A percentile compares a stretch with the other conserved stretches of the same genome.
Evolutionary conservation across 1,140 invertebrate species (phyloP).

Genomic region (Danaus plexippus): DNA sequence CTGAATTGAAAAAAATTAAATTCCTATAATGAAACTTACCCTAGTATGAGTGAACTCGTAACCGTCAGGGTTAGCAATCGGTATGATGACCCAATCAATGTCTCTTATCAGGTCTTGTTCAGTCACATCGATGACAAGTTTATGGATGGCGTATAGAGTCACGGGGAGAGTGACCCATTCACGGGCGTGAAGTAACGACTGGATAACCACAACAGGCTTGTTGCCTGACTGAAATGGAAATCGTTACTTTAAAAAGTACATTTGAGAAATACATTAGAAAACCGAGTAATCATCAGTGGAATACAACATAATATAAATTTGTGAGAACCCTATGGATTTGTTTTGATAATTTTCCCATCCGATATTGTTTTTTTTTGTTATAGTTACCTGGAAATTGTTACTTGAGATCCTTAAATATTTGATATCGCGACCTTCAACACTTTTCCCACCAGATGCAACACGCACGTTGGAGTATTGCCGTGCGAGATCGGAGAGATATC

Average conservation of each 20-base stretch:
- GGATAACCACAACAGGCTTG: slow-evolving; percentile 70
- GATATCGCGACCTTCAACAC: slow-evolving; percentile 63
- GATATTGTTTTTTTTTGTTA: neutral
- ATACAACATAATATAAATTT: too few species aligned
- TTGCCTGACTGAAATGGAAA: slow-evolving; percentile 8
- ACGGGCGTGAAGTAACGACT: slow-evolving; percentile 71
- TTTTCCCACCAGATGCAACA: slow-evolving; percentile 62
- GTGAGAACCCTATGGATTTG: too few species aligned
- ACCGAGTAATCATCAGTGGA: slow-evolving; percentile 28
- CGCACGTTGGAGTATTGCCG: slow-evolving; percentile 78
- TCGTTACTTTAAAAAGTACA: neutral
- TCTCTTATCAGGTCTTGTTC: slow-evolving; percentile 60
- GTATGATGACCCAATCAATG: slow-evolving; percentile 66
- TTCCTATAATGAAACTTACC: slow-evolving; percentile 15
- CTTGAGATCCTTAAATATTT: slow-evolving; percentile 72
- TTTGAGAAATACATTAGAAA: slow-evolving; percentile 21
- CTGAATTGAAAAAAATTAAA: too few species aligned
- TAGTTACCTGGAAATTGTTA: slow-evolving; percentile 63
- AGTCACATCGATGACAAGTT: slow-evolving; percentile 74
- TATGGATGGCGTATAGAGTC: slow-evolving; percentile 75
- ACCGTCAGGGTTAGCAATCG: slow-evolving; percentile 74
- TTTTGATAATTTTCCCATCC: too few species aligned
- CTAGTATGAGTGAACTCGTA: slow-evolving; percentile 51
- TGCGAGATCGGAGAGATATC: slow-evolving; percentile 65
- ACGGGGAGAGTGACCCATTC: slow-evolving; percentile 81